Evolutionary conservation across 2,888 invertebrate genomes (phyloP).

Genomic region (Mystacides longicornis): DNA sequence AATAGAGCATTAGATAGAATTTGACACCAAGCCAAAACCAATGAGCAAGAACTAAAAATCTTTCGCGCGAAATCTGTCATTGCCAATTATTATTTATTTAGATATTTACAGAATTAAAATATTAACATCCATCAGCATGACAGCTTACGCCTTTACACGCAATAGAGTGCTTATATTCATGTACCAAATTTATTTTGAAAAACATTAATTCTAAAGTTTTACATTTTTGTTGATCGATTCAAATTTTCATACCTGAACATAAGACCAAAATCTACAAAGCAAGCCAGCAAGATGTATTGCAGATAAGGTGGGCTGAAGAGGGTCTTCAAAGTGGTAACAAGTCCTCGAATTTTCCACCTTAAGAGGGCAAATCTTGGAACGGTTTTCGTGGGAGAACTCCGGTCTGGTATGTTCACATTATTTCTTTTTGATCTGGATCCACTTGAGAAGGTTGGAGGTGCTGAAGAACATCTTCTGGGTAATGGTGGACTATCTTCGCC

Average conservation of each 20-base stretch:
- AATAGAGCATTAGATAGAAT: too few relatives aligned
- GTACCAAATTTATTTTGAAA: too few relatives aligned
- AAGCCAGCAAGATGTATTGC: constrained; percentile 45
- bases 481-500: constrained; percentile 9
- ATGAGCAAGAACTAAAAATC: too few relatives aligned
- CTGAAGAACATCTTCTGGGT: constrained; percentile 4
- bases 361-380: constrained; percentile 5
- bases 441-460: constrained; percentile 4
- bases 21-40: too few relatives aligned
- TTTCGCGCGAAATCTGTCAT: too few relatives aligned
- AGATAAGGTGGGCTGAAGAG: constrained; percentile 49
- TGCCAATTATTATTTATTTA: too few relatives aligned
- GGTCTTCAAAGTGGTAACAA: constrained; percentile 27
- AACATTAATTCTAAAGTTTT: too few relatives aligned
- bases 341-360: background rate
- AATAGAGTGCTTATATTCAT: too few relatives aligned
- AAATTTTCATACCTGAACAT: constrained; percentile 58
- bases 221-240: too few relatives aligned
- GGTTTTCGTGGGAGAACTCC: background rate
- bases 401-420: constrained; percentile 1
- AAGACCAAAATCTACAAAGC: constrained; percentile 54
- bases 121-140: too few relatives aligned
- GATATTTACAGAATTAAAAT: too few relatives aligned
- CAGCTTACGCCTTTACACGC: too few relatives aligned
- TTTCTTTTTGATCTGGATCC: background rate